Conservation (phyloP, 1,140 invertebrate genomes). For the Scylla paramamosain region DNA sequence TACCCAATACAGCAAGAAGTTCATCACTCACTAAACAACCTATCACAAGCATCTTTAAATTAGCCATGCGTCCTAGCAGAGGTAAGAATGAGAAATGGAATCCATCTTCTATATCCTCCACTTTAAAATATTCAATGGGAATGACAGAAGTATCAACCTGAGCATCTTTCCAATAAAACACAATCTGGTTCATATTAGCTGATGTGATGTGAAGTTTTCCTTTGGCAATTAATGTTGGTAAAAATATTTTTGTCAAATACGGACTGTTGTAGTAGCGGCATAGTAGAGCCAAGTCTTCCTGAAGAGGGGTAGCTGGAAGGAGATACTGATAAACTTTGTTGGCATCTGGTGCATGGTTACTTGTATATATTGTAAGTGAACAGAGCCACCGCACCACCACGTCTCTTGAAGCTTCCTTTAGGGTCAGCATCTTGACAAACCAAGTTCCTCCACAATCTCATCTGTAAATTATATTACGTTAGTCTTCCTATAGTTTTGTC, state of each 20-base stretch:
- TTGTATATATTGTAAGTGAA: not conserved
- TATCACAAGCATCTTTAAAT: conserved; percentile 47
- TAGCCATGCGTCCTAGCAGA: conserved; percentile 36
- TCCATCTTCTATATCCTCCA: conserved; percentile 43
- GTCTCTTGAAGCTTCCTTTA: not conserved
- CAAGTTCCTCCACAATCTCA: no score
- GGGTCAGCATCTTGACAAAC: conserved; percentile 37
- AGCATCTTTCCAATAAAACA: conserved; percentile 40
- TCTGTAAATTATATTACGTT: not conserved
- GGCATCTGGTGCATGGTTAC: not conserved
- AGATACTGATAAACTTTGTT: conserved; percentile 48
- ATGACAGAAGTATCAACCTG: not conserved
- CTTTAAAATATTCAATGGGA: conserved; percentile 60
- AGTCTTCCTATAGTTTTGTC: no score
- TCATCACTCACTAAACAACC: conserved; percentile 61
- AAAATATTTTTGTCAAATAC: conserved; percentile 47
- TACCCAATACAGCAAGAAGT: conserved; percentile 58
- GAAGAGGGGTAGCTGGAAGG: conserved; percentile 54
- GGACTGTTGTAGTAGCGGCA: conserved; percentile 42
- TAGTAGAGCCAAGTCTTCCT: conserved; percentile 13
- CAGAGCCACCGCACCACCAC: conserved; percentile 7
- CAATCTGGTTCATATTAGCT: conserved; percentile 44
- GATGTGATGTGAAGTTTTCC: conserved; percentile 52
- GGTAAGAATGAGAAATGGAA: conserved; percentile 59
- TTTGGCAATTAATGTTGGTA: conserved; percentile 56